Percentiles rank a stretch among this genome's conserved stretches.
These are phyloP conservation scores for Mustela lutreola DNA, from an alignment of 2,113 vertebrate genomes.

Conservation along the genomic window DNA sequence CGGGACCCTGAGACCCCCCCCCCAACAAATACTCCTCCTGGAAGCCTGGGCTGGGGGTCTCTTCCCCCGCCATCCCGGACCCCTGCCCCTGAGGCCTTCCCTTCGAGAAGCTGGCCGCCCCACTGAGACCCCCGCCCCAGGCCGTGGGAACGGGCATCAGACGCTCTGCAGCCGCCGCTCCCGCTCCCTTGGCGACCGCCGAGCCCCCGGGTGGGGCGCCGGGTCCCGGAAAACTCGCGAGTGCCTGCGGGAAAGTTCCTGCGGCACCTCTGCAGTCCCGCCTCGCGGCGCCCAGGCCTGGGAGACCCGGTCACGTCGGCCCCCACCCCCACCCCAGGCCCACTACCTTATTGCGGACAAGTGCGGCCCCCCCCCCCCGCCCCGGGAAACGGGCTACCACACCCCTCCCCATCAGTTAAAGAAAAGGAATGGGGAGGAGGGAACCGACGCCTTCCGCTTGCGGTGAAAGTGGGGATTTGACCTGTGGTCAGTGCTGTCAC, in stretches of 20 bases:
- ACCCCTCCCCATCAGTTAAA: neutral
- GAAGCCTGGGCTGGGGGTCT: neutral
- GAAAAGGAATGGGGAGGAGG: neutral
- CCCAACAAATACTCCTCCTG: neutral
- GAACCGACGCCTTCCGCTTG: neutral
- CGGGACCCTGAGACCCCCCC: neutral
- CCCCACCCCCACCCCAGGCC: neutral
- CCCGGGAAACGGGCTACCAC: neutral
- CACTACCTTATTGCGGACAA: neutral
- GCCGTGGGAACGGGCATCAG: constrained; percentile 69
- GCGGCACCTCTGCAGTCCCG: neutral
- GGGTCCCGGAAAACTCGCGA: constrained; percentile 66
- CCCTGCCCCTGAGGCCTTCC: neutral
- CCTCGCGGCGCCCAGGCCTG: neutral
- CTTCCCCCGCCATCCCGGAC: neutral
- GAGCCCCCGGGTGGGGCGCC: constrained; percentile 25
- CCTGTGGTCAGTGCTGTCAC: neutral
- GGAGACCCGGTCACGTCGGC: no score
- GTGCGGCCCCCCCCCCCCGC: neutral
- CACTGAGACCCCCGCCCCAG: constrained; percentile 56
- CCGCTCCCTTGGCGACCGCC: constrained; percentile 73
- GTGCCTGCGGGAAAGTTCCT: constrained; percentile 67
- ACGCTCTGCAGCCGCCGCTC: neutral
- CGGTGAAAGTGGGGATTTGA: neutral
- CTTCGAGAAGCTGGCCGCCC: neutral